Base-by-base conservation (phyloP, 2,113 vertebrate species). In the Egretta garzetta region DNA sequence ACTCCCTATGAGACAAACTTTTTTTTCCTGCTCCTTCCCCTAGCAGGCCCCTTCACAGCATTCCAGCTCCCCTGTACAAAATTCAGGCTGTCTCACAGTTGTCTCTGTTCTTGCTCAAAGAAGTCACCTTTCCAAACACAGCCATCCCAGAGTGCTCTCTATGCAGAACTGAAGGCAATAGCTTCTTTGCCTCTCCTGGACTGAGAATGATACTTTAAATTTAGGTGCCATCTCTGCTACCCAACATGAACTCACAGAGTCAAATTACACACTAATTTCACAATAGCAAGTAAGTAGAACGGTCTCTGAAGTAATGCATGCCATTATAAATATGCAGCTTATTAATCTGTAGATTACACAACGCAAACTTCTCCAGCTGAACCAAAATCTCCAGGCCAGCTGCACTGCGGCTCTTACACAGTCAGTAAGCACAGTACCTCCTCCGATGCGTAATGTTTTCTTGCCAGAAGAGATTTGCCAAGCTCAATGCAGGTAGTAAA, bases 401-500 rank as follows among this genome's bases (percentile, higher is more conserved):
- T 58, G 50, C 79, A 5, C 50, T 20, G 55, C 4, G 4, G 39
- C 0, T n/a, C 24, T 9, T 30, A 23, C 27, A 4, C 5, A 10
- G 15, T 37, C 30, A 43, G 71, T 9, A 64, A 62, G 76, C 21
- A 37, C 22, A 1, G 49, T 98, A 99, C 99, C 99, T 99, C 99
- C 90, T 99, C 99, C 20, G 99, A 99, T 11, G 99, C 99, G 2
- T 99, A 99, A 98, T 99, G 99, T 88, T 99, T 99, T 62, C 99
- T 97, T 50, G 99, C 99, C 97, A 99, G 97, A 87, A 99, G 98
- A 39, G 99, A 98, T 74, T 99, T 99, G 72, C 99, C 99, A 9
- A 99, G 98, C 98, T 99, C 99, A 63, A 99, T 99, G 96, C 99
- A 99, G 68, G 98, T 96, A 1, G 99, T 99, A 96, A 99, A 99